Evolutionary conservation across 1,140 invertebrate species (phyloP), one percentile per base, ranked within the genome.

Genomic region (Tetramorium parvispinum): DNA sequence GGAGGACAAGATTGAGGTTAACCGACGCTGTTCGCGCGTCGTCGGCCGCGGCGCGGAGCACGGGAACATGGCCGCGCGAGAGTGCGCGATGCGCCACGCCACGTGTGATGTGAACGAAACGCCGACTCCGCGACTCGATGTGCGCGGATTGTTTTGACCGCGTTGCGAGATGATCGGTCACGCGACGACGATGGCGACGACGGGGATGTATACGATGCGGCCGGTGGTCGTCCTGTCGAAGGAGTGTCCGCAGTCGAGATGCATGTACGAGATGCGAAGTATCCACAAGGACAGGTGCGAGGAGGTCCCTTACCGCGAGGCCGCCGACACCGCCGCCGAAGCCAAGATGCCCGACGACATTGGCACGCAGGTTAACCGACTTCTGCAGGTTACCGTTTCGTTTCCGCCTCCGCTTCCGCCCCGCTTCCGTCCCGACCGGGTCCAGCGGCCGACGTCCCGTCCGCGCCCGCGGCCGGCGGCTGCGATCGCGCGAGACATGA

Each of bases 341-440:
- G 27, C 46, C 32, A 51, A 79, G 27, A 53, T 93, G 94, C 94
- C 96, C 88, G 95, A 96, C 40, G 21, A 55, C 24, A 96, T 97
- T 92, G 95, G 94, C 94, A 95, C 96, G 93, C 96, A 97, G 96
- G 96, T 97, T 97, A 96, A 96, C 94, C 96, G 96, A 94, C 96
- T 97, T 96, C 95, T 97, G 93, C 96, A 97, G 96, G 96, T 97
- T 97, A 92, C 91, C 77, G 73, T 96, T 11, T 83, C 94, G 94
- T 94, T 95, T 93, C 94, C 86, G 91, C 82, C 96, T 24, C 63
- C 4, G 18, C 18, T n/a, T 53, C 18, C 18, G 51, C 18, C 16
- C 11, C 94, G 94, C 94, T 95, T 93, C 94, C 87, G 91, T 32
- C 83, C 37, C 53, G 75, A 18, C 24, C 40, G 18, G 43, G 13